Evolutionary conservation across 2,113 vertebrate species (phyloP).

Genomic region (Xenopus borealis): DNA sequence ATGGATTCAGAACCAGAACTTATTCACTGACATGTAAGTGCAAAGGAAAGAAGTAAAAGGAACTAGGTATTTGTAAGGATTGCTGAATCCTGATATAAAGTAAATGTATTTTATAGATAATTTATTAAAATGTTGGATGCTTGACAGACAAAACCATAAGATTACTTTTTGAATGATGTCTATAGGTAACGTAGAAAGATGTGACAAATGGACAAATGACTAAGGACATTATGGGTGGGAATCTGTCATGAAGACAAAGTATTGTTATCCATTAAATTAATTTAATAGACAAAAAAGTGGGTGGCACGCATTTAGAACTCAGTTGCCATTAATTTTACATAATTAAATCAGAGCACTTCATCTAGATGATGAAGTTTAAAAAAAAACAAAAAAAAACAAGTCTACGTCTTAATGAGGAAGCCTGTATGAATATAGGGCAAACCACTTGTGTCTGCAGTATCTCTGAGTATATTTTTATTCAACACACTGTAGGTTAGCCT

Average conservation of each 20-base stretch:
- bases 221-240: constrained; percentile 27
- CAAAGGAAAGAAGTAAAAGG: not conserved
- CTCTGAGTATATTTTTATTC: too few species aligned
- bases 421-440: not conserved
- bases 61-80: not conserved
- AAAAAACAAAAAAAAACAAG: not conserved
- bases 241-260: constrained; percentile 28
- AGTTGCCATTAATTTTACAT: constrained; percentile 36
- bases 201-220: constrained; percentile 28
- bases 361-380: not conserved
- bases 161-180: constrained; percentile 28
- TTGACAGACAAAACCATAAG: constrained; percentile 10
- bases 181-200: constrained; percentile 21
- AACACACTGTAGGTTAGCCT: too few species aligned
- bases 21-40: constrained; percentile 80
- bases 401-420: not conserved
- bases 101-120: not conserved
- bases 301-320: constrained; percentile 22
- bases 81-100: not conserved
- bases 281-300: constrained; percentile 33
- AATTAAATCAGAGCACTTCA: constrained; percentile 16
- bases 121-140: constrained; percentile 1
- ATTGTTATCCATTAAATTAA: constrained; percentile 38
- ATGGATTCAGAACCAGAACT: constrained; percentile 62
- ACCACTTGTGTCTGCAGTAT: not conserved